A percentile compares a stretch with the other conserved stretches of the same genome.
Evolutionary conservation across 2,113 vertebrate species (phyloP).

Genomic region (Pseudonaja textilis): DNA sequence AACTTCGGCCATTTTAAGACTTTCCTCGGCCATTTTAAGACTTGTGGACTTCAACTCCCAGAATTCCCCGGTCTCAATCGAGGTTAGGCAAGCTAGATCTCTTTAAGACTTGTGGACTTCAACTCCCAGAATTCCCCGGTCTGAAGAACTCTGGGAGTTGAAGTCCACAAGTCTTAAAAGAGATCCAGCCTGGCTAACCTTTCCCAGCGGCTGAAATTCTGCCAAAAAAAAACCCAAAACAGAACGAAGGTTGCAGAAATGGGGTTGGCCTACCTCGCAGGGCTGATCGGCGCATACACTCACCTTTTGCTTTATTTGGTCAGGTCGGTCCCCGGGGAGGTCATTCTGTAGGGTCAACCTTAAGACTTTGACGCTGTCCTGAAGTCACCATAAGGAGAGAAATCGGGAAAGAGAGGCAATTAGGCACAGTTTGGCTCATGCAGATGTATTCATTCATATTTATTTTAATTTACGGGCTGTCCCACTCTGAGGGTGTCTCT

Average conservation of each 20-base stretch:
- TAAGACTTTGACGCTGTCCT: constrained; percentile 81
- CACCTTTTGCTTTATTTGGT: constrained; percentile 79
- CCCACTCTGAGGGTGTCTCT: background rate
- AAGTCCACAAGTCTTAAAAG: background rate
- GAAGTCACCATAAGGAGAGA: background rate
- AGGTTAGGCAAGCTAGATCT: too few relatives aligned
- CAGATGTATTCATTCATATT: background rate
- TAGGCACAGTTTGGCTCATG: background rate
- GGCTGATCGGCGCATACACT: background rate
- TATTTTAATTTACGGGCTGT: background rate
- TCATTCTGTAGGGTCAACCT: constrained; percentile 80
- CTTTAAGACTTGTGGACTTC: background rate
- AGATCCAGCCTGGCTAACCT: too few relatives aligned
- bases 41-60: too few relatives aligned
- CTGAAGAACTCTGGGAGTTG: background rate
- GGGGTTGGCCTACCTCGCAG: background rate
- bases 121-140: background rate
- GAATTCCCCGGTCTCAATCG: too few relatives aligned
- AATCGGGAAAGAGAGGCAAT: background rate
- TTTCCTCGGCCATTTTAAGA: background rate
- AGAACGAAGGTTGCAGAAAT: background rate
- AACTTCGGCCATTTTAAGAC: background rate
- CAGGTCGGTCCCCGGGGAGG: constrained; percentile 58
- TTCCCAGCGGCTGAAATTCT: background rate
- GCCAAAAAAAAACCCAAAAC: background rate